Evolutionary conservation across 2,888 invertebrate genomes (phyloP).

Genomic region (Melieria picta): DNA sequence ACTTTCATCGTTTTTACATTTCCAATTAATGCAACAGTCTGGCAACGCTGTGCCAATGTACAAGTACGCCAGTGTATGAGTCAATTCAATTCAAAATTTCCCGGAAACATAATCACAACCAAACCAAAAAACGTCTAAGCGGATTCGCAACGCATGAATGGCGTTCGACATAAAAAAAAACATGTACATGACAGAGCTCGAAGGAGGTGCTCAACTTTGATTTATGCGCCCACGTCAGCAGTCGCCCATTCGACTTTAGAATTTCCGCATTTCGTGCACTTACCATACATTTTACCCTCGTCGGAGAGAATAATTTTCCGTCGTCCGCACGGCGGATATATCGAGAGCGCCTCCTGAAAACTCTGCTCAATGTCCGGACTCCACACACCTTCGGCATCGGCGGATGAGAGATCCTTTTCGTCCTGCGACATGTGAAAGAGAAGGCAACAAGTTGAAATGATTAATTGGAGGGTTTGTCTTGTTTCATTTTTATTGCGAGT

Average conservation of each 20-base stretch:
- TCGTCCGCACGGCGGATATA: constrained; percentile 99
- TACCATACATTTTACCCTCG: constrained; percentile 99
- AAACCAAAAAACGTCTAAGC: too few species aligned
- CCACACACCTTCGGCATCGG: constrained; percentile 99
- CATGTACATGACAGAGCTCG: too few species aligned
- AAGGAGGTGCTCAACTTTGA: background rate
- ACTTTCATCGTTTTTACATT: too few species aligned
- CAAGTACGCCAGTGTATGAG: too few species aligned
- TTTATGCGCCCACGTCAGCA: constrained; percentile 10
- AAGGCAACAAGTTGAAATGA: constrained; percentile 1
- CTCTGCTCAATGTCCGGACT: constrained; percentile 99
- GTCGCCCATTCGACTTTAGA: constrained; percentile 9
- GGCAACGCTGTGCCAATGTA: too few species aligned
- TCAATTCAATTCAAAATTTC: too few species aligned
- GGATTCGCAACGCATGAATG: too few species aligned
- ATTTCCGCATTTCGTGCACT: constrained; percentile 68
- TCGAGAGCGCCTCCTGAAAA: constrained; percentile 99
- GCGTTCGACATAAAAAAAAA: too few species aligned
- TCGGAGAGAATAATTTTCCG: constrained; percentile 99
- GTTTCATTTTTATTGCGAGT: background rate
- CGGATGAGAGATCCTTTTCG: constrained; percentile 91
- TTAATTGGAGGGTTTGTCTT: too few species aligned
- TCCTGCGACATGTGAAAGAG: constrained; percentile 67
- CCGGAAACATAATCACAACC: too few species aligned
- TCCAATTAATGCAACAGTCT: too few species aligned